Conservation (phyloP, 2,113 vertebrate species). For the Hydropotes inermis region DNA sequence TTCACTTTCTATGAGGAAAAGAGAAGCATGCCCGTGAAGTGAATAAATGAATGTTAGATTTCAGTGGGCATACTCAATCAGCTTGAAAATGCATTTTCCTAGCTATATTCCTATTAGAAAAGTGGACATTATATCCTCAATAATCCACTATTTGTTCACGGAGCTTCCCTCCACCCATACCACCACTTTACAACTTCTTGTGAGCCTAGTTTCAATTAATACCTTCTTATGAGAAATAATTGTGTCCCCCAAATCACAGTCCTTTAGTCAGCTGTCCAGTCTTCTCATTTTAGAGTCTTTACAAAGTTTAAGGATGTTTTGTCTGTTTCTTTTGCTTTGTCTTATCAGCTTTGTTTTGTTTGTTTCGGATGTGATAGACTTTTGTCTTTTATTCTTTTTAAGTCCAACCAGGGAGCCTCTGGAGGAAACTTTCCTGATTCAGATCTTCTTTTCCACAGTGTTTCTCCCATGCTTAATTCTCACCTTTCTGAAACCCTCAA, state of each 20-base stretch:
- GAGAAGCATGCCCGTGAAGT: not conserved
- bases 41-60: not conserved
- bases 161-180: not conserved
- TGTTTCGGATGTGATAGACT: not conserved
- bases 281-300: not conserved
- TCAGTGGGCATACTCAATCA: not conserved
- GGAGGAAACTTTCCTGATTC: not conserved
- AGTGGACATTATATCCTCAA: not conserved
- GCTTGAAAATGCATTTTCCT: conserved; percentile 26
- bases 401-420: not conserved
- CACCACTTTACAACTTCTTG: not conserved
- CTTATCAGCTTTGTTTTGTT: not conserved
- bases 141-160: not conserved
- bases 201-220: not conserved
- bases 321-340: not conserved
- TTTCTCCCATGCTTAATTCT: not conserved
- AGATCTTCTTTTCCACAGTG: not conserved
- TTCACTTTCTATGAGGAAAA: conserved; percentile 38
- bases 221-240: not conserved
- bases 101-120: not conserved
- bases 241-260: not conserved
- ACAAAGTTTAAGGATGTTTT: not conserved
- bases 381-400: conserved; percentile 1
- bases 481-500: not conserved
- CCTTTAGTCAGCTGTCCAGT: not conserved